These are phyloP conservation scores for Zaprionus ghesquierei DNA, from an alignment of 1,140 invertebrate genomes.

Conservation along the genomic window DNA sequence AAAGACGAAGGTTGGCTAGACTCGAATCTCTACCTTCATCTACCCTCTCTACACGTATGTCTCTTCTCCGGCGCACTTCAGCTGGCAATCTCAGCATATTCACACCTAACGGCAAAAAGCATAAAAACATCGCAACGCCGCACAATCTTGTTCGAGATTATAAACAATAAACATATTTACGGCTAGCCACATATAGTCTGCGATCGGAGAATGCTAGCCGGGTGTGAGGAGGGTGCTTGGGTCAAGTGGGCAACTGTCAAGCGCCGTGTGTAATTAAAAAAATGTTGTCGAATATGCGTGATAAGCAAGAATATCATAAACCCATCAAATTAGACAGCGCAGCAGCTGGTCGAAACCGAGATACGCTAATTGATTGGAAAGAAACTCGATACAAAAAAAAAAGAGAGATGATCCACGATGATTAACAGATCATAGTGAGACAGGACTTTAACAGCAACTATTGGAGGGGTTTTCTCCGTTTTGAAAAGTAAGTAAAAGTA, in stretches of 20 bases:
- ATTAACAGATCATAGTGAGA: no score
- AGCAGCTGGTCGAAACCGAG: not conserved
- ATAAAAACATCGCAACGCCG: constrained; percentile 4
- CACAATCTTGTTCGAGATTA: constrained; percentile 47
- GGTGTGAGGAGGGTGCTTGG: not conserved
- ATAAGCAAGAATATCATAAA: not conserved
- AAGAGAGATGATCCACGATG: not conserved
- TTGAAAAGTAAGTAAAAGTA: not conserved
- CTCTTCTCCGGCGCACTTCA: not conserved
- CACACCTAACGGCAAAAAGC: not conserved
- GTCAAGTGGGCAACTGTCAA: constrained; percentile 34
- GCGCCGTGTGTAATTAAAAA: constrained; percentile 43
- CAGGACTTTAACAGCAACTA: no score
- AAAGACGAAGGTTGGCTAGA: not conserved
- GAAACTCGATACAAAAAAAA: not conserved
- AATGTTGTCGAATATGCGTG: constrained; percentile 38
- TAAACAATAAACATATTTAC: constrained; percentile 65
- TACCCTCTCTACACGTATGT: not conserved
- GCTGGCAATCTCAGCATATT: not conserved
- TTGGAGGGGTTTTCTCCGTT: no score
- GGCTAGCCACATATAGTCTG: constrained; percentile 41
- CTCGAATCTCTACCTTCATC: not conserved
- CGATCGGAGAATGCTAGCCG: constrained; percentile 26
- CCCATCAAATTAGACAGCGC: not conserved
- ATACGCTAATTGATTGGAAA: not conserved